Percentiles rank a stretch among this genome's conserved stretches.
Conservation (phyloP, 2,113 vertebrate genomes). For the Eira barbara region DNA sequence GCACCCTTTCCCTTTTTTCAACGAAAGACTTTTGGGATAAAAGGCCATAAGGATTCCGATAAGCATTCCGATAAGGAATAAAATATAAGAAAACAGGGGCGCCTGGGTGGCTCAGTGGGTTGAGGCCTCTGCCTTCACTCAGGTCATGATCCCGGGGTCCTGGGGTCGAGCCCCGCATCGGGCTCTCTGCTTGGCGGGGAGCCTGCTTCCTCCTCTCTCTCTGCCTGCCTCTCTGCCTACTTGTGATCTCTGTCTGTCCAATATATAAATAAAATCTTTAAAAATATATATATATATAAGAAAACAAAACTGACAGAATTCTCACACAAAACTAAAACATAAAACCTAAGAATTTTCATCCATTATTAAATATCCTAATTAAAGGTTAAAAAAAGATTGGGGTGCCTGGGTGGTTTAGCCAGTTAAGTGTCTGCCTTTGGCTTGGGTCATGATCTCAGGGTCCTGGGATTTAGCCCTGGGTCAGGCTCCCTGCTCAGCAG, state of each 20-base stretch:
- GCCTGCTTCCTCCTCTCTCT: no score
- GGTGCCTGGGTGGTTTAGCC: neutral
- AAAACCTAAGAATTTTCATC: neutral
- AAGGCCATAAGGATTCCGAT: neutral
- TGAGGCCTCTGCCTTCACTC: no score
- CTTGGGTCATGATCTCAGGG: neutral
- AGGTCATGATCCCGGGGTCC: no score
- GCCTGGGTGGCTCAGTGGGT: no score
- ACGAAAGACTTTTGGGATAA: neutral
- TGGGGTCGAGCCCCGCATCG: no score
- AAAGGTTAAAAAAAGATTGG: neutral
- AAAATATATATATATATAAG: no score
- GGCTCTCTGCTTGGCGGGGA: no score
- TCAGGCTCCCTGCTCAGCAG: no score
- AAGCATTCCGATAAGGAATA: neutral
- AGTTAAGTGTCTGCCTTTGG: neutral
- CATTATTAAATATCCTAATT: neutral
- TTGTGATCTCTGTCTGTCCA: no score
- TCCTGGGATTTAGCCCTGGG: neutral
- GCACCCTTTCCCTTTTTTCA: constrained; percentile 11
- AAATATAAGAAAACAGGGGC: neutral
- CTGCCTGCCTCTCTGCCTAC: no score
- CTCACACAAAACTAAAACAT: constrained; percentile 5
- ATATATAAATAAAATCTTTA: no score
- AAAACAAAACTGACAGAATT: constrained; percentile 33